Percentiles rank a stretch among this genome's conserved stretches.
Evolutionary conservation across 2,113 vertebrate species (phyloP).

Genomic region (Lagopus muta): DNA sequence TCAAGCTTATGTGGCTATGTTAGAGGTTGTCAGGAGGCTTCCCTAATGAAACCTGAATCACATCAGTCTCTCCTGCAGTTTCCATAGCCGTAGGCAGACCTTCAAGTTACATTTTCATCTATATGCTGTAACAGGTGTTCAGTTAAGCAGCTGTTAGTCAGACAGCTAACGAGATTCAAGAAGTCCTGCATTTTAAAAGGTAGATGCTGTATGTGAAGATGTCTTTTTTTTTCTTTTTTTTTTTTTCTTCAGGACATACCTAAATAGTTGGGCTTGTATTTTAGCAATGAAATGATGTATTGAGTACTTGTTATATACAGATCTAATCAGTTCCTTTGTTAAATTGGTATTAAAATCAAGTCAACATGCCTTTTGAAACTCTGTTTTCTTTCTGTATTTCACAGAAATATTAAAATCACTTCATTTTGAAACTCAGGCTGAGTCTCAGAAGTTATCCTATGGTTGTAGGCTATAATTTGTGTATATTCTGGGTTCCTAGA

Average conservation of each 20-base stretch:
- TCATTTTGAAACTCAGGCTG: not conserved
- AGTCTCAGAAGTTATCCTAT: not conserved
- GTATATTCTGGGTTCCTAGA: not conserved
- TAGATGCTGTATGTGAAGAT: not conserved
- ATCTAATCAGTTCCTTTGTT: not conserved
- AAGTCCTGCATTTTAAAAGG: not conserved
- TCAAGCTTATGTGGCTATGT: not conserved
- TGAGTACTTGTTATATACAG: not conserved
- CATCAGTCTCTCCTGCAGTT: not conserved
- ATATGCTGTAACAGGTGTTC: not conserved
- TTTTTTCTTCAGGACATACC: not conserved
- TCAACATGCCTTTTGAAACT: not conserved
- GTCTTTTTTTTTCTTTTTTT: not conserved
- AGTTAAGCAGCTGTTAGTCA: slow-evolving; percentile 13
- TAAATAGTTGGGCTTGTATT: not conserved
- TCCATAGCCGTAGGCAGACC: not conserved
- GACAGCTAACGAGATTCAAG: not conserved
- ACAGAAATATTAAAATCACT: not conserved
- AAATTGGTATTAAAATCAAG: not conserved
- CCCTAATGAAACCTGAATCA: not conserved
- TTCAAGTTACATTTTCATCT: not conserved
- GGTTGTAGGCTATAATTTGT: rapidly evolving
- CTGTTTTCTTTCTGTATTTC: not conserved
- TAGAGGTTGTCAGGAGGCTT: not conserved
- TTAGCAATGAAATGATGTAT: not conserved